A percentile compares a stretch with the other conserved stretches of the same genome.
phyloP scores from a whole-genome alignment of 2,113 vertebrate genomes.

The Arvicanthis niloticus region DNA sequence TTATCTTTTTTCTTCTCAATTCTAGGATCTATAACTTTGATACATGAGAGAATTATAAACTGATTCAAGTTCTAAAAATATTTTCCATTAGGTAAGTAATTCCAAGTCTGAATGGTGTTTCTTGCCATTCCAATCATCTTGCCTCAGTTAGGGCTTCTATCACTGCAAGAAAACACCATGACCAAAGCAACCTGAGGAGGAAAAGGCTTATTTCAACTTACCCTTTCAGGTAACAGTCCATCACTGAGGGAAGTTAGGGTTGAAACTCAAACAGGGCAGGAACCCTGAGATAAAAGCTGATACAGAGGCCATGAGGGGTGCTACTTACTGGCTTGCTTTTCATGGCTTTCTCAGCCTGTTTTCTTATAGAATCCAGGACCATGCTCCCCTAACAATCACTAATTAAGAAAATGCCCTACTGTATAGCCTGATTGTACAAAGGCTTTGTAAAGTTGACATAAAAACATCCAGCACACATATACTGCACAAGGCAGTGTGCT shows the following conservation, averaged over 20 bases:
- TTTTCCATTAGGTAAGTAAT: neutral
- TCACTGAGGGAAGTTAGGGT: neutral
- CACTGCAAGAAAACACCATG: neutral
- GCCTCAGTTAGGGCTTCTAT: neutral
- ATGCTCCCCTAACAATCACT: neutral
- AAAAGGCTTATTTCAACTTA: neutral
- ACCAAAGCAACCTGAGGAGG: neutral
- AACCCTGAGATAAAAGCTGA: neutral
- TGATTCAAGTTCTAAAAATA: neutral
- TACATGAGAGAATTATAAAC: conserved; percentile 12
- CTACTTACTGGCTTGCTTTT: neutral
- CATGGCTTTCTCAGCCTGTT: neutral
- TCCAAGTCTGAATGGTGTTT: neutral
- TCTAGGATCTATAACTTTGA: neutral
- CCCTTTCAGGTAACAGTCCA: neutral
- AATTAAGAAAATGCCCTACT: neutral
- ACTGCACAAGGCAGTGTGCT: neutral
- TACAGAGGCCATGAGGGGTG: neutral
- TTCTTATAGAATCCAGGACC: neutral
- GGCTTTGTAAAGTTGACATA: neutral
- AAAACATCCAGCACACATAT: neutral
- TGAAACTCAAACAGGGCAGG: neutral
- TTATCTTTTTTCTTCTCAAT: neutral
- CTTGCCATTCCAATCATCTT: neutral
- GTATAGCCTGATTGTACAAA: neutral